Percentiles rank a stretch among this genome's conserved stretches.
These are phyloP conservation scores for Nephrotoma guestfalica DNA, from an alignment of 2,888 invertebrate genomes.

Conservation along the genomic window DNA sequence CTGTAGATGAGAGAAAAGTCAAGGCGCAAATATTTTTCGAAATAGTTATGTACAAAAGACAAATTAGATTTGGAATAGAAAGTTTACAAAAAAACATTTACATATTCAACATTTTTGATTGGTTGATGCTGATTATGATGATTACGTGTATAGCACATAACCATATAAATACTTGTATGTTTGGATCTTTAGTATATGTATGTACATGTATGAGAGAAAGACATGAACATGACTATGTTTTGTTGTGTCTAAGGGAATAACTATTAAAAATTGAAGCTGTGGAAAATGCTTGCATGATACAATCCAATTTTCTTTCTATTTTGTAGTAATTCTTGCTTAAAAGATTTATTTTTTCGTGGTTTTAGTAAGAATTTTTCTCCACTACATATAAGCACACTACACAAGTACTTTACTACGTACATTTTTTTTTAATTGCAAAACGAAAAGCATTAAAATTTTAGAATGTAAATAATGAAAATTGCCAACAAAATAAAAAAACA, in stretches of 20 bases:
- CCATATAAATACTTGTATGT: neutral
- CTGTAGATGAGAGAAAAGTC: neutral
- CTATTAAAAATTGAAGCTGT: neutral
- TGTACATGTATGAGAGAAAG: neutral
- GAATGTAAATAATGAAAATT: slow-evolving; percentile 1
- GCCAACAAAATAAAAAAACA: neutral
- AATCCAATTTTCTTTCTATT: neutral
- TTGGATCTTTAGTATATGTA: neutral
- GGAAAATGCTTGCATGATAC: neutral
- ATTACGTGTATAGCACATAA: neutral
- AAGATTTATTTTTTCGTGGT: neutral
- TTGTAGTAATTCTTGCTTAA: neutral
- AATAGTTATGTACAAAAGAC: neutral
- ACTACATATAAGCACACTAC: neutral
- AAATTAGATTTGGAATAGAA: neutral
- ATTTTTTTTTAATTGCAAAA: neutral
- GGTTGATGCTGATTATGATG: neutral
- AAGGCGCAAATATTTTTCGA: neutral
- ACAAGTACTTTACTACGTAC: neutral
- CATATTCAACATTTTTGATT: neutral
- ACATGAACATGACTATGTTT: neutral
- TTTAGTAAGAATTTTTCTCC: neutral
- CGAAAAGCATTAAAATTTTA: slow-evolving; percentile 1
- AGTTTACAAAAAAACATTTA: neutral
- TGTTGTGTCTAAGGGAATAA: neutral